These are phyloP conservation scores for Enoplolaimus lenunculus DNA, from an alignment of 2,888 invertebrate species.

Conservation along the genomic window DNA sequence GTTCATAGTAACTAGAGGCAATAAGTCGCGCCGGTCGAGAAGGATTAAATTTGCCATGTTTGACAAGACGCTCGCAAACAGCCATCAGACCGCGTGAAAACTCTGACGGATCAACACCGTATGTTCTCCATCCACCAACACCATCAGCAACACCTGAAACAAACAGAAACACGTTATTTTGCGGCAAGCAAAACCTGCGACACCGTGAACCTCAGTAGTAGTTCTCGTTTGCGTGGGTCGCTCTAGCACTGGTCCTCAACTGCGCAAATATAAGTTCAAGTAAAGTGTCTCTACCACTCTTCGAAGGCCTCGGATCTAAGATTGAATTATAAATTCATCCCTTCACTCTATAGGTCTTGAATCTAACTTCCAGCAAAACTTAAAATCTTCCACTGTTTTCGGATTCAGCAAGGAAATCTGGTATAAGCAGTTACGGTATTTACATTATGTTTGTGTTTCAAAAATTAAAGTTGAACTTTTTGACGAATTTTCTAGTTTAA, in stretches of 20 bases:
- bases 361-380: background rate
- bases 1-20: conserved; percentile 76
- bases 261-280: background rate
- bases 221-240: too few species aligned
- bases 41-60: conserved; percentile 70
- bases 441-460: too few species aligned
- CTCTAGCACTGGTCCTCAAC: background rate
- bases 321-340: background rate
- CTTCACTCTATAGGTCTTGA: background rate
- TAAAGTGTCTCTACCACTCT: too few species aligned
- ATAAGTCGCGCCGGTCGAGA: conserved; percentile 68
- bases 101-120: conserved; percentile 90
- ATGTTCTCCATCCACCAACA: conserved; percentile 93
- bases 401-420: too few species aligned
- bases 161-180: background rate
- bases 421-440: too few species aligned
- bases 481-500: too few species aligned
- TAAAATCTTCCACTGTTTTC: too few species aligned
- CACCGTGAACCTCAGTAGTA: too few species aligned
- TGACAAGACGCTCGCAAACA: conserved; percentile 78
- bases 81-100: conserved; percentile 87
- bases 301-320: too few species aligned
- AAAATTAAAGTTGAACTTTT: too few species aligned
- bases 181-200: too few species aligned
- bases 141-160: conserved; percentile 88